Evolutionary conservation across 2,113 vertebrate genomes (phyloP).

Genomic region (Chlamydotis undulata): DNA sequence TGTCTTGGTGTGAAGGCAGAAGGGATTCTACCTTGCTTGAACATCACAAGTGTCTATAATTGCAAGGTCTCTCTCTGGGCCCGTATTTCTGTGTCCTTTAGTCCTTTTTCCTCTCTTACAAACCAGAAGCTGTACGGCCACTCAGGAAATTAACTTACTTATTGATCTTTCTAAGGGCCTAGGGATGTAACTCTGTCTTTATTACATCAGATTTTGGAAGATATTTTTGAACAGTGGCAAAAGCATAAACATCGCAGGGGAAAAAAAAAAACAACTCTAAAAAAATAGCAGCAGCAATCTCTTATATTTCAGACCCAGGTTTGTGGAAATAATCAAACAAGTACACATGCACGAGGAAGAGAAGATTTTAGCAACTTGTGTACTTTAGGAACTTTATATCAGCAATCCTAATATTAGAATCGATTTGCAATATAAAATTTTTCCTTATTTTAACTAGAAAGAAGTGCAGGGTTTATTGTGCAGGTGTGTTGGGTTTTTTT

Average conservation of each 20-base stretch:
- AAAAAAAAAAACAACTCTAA: not conserved
- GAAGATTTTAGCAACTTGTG: not conserved
- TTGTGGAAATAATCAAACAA: not conserved
- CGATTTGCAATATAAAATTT: not conserved
- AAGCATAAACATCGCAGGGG: not conserved
- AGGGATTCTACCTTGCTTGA: not conserved
- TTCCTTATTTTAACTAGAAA: not conserved
- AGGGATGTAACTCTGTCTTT: slow-evolving; percentile 47
- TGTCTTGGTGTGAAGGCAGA: not conserved
- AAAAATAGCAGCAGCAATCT: not conserved
- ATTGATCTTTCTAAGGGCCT: slow-evolving; percentile 43
- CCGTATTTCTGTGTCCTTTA: not conserved
- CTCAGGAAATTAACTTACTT: slow-evolving; percentile 61
- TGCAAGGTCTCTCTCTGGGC: not conserved
- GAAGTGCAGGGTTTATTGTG: not conserved
- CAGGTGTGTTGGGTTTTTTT: too few species aligned
- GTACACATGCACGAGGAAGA: not conserved
- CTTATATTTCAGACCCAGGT: not conserved
- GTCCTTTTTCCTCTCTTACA: not conserved
- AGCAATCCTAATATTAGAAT: not conserved
- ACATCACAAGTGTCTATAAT: accelerated
- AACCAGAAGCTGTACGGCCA: not conserved
- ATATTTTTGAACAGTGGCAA: slow-evolving; percentile 41
- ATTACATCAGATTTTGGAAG: slow-evolving; percentile 51
- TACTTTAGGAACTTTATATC: not conserved